Evolutionary conservation across 2,888 invertebrate genomes (phyloP).

Genomic region (Gonocerus acuteangulatus): DNA sequence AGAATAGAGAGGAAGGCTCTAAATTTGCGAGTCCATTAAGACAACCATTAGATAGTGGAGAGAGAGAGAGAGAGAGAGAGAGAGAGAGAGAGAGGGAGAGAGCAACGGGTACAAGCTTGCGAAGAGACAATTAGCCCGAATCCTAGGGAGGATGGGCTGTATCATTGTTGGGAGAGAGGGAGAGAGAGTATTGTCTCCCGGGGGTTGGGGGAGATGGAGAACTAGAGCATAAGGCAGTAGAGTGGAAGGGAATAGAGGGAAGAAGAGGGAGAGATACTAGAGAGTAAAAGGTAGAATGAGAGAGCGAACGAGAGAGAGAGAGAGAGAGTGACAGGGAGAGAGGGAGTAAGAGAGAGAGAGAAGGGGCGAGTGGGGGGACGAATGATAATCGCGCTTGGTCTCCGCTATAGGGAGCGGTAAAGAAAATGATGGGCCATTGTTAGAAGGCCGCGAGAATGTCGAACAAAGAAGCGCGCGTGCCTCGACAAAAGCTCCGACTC

Average conservation of each 20-base stretch:
- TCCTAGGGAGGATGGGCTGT: background rate
- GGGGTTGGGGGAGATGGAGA: background rate
- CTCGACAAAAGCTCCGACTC: slow-evolving; percentile 32
- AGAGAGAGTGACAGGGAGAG: too few species aligned
- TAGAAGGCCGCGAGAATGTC: slow-evolving; percentile 21
- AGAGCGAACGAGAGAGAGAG: background rate
- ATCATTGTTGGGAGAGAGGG: slow-evolving; percentile 1
- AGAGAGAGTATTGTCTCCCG: background rate
- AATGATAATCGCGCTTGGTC: slow-evolving; percentile 1
- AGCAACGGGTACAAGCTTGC: background rate
- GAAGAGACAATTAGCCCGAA: too few species aligned
- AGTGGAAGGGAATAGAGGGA: background rate
- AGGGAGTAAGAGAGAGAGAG: slow-evolving; percentile 9
- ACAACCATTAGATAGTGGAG: background rate
- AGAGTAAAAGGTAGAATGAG: slow-evolving; percentile 1
- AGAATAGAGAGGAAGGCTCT: too few species aligned
- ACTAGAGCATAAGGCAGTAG: background rate
- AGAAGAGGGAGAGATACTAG: background rate
- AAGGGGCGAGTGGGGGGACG: slow-evolving; percentile 1
- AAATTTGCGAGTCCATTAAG: too few species aligned
- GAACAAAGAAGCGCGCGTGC: slow-evolving; percentile 35
- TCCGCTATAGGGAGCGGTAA: slow-evolving; percentile 3
- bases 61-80: background rate
- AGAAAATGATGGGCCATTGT: slow-evolving; percentile 35
- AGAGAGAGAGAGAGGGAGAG: background rate